A percentile compares a stretch with the other conserved stretches of the same genome.
These are phyloP conservation scores for Bombylius discolor DNA, from an alignment of 2,888 invertebrate species.

Conservation along the genomic window DNA sequence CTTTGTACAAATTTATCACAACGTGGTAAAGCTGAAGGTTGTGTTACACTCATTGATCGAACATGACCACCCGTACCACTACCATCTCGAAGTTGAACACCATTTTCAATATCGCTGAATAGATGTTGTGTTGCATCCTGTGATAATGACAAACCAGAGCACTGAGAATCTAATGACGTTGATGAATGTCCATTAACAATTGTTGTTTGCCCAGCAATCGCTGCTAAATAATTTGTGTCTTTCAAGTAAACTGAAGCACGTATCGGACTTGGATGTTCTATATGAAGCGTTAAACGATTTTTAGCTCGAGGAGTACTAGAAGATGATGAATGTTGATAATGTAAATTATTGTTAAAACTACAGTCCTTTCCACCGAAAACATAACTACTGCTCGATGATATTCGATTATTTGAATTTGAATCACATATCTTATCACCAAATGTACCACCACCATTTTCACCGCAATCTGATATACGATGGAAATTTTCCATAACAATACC, in stretches of 20 bases:
- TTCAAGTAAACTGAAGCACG: slow-evolving; percentile 61
- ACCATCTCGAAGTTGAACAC: slow-evolving; percentile 24
- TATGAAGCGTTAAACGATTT: slow-evolving; percentile 57
- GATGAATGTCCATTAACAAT: slow-evolving; percentile 60
- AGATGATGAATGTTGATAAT: slow-evolving; percentile 17
- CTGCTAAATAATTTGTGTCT: slow-evolving; percentile 60
- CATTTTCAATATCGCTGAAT: slow-evolving; percentile 33
- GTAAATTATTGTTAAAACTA: slow-evolving; percentile 16
- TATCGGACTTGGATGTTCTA: slow-evolving; percentile 53
- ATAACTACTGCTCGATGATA: slow-evolving; percentile 47
- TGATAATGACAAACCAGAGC: slow-evolving; percentile 39
- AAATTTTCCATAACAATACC: slow-evolving; percentile 79
- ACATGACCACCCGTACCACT: slow-evolving; percentile 33
- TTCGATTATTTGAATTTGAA: slow-evolving; percentile 36
- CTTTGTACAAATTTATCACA: slow-evolving; percentile 60
- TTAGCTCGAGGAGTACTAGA: slow-evolving; percentile 43
- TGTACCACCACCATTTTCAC: too few relatives aligned
- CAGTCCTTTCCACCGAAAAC: slow-evolving; percentile 41
- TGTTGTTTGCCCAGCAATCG: slow-evolving; percentile 56
- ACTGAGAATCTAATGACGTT: slow-evolving; percentile 62
- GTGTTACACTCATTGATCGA: slow-evolving; percentile 45
- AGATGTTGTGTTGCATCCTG: slow-evolving; percentile 46
- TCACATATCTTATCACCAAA: slow-evolving; percentile 32
- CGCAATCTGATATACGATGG: slow-evolving; percentile 49
- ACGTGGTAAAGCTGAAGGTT: slow-evolving; percentile 38